Evolutionary conservation across 2,888 invertebrate genomes (phyloP).

Genomic region (Globia sparganii): DNA sequence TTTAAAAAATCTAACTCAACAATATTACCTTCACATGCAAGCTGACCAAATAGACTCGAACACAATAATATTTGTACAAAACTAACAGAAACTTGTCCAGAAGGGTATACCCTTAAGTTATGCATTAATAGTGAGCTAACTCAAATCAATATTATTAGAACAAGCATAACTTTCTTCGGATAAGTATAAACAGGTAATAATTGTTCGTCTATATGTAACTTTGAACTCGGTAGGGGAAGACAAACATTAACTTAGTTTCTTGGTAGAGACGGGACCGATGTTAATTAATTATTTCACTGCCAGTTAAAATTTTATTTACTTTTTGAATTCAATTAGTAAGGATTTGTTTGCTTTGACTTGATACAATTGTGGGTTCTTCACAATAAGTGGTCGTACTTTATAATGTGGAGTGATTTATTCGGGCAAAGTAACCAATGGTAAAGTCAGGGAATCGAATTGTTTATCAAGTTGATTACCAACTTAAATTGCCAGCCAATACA

Average conservation of each 20-base stretch:
- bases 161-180: constrained; percentile 79
- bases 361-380: constrained; percentile 35
- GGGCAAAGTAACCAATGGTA: too few relatives aligned
- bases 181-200: constrained; percentile 76
- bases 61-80: constrained; percentile 74
- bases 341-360: constrained; percentile 52
- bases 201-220: constrained; percentile 78
- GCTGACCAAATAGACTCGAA: constrained; percentile 72
- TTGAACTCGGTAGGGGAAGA: constrained; percentile 80
- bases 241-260: constrained; percentile 86
- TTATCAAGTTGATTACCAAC: not conserved
- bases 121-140: constrained; percentile 76
- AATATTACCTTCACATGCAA: constrained; percentile 72
- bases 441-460: not conserved
- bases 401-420: constrained; percentile 2
- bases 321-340: constrained; percentile 65
- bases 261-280: constrained; percentile 77
- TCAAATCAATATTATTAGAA: constrained; percentile 82
- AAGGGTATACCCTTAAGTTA: constrained; percentile 68
- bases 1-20: constrained; percentile 63
- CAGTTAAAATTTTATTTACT: constrained; percentile 75
- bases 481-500: not conserved
- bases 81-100: constrained; percentile 69
- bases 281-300: constrained; percentile 84
- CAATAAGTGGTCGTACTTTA: constrained; percentile 12